Evolutionary conservation across 2,113 vertebrate genomes (phyloP), one percentile per base, ranked within the genome.

Genomic region (Prolemur simus): DNA sequence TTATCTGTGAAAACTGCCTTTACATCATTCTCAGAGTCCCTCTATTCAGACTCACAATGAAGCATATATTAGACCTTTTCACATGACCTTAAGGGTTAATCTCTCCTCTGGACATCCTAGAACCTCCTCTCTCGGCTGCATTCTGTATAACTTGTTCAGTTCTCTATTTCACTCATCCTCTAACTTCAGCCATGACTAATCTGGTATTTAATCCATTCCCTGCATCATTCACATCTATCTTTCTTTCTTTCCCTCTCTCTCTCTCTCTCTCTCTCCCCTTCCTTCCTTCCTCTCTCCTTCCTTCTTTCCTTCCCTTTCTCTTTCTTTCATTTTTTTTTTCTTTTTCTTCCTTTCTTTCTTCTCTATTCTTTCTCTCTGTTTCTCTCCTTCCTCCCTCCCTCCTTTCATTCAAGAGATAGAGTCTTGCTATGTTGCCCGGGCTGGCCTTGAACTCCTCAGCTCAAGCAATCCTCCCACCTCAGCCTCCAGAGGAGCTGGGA

Each of bases 171-270:
- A 94, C n/a, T 76, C 68, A 60, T 15, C 42, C 20, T 52, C 25
- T 45, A 25, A 6, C 47, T 58, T 52, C 5, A 54, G 32, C 14
- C 32, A 71, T 21, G 66, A 58, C 8, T n/a, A 85, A 47, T 42
- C 12, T 90, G 37, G 29, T 95, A 29, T 58, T 83, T 92, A 80
- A n/a, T 21, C 34, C 34, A 81, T 76, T 97, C n/a, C 87, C 5
- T 60, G 21, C n/a, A 10, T 89, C 42, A 85, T 8, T 96, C 66
- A n/a, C 32, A 29, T 63, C 27, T 23, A 23, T 58, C 21, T 60
- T 13, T 25, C 23, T 73, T 42, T 3, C 20, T 13, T 71, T 39
- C 11, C 14, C 42, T 73, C 13, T 11, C 13, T 42, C 34, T 1
- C 20, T 71, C 39, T 1, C 6, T 73, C 4, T 8, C 23, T 60